These are phyloP conservation scores for Drosophila santomea DNA, from an alignment of 1,140 invertebrate species.

Conservation along the genomic window DNA sequence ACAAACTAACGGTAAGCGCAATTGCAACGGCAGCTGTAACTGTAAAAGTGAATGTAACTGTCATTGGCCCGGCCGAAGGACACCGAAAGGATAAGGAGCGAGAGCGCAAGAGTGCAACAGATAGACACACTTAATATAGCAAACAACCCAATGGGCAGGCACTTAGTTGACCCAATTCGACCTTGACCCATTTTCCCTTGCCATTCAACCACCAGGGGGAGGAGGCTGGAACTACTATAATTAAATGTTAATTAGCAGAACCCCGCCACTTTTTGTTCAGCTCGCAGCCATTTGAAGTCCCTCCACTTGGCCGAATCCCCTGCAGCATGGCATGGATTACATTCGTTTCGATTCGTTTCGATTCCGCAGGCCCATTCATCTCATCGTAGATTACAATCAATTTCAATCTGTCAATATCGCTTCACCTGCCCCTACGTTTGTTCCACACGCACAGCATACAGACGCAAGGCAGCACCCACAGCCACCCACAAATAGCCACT, in stretches of 20 bases:
- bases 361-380: slow-evolving; percentile 33
- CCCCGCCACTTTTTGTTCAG: slow-evolving; percentile 1
- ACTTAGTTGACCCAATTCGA: slow-evolving; percentile 75
- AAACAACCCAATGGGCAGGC: slow-evolving; percentile 66
- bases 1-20: slow-evolving; percentile 54
- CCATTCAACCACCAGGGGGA: not conserved
- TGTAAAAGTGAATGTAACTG: slow-evolving; percentile 62
- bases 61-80: slow-evolving; percentile 67
- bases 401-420: slow-evolving; percentile 58
- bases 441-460: slow-evolving; percentile 8
- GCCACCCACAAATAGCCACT: slow-evolving; percentile 3
- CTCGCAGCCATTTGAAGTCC: slow-evolving; percentile 22
- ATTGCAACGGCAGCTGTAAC: slow-evolving; percentile 37
- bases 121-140: slow-evolving; percentile 62
- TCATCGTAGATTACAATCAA: slow-evolving; percentile 62
- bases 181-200: slow-evolving; percentile 69
- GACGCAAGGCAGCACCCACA: not conserved
- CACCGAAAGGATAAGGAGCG: slow-evolving; percentile 14
- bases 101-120: slow-evolving; percentile 28
- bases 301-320: slow-evolving; percentile 15
- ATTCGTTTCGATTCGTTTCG: slow-evolving; percentile 6
- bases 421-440: slow-evolving; percentile 45
- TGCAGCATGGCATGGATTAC: slow-evolving; percentile 14
- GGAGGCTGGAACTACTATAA: slow-evolving; percentile 30
- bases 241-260: slow-evolving; percentile 53